Evolutionary conservation across 1,140 invertebrate genomes (phyloP).

Genomic region (Drosophila seguyi): DNA sequence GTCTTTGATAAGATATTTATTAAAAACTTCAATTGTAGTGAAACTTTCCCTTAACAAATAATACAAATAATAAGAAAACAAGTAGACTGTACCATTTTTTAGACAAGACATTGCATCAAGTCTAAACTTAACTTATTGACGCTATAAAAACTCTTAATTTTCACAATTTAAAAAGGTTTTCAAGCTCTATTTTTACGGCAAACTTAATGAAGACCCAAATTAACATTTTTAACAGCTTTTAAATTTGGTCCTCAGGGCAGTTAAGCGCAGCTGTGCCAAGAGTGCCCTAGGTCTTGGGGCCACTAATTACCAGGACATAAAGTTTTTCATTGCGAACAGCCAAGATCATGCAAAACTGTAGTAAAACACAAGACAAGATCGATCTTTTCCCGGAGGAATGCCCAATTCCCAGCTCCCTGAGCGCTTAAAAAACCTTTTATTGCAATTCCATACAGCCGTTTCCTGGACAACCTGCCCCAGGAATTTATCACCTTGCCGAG

Average conservation of each 20-base stretch:
- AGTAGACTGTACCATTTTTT: neutral
- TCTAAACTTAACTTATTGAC: neutral
- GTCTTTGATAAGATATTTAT: neutral
- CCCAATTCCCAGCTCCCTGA: conserved; percentile 2
- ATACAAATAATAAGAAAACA: neutral
- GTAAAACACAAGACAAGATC: conserved; percentile 11
- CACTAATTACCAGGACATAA: conserved; percentile 7
- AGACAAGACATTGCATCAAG: neutral
- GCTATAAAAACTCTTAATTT: neutral
- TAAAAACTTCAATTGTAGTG: neutral
- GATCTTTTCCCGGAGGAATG: neutral
- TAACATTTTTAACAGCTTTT: conserved; percentile 8
- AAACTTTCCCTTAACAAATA: neutral
- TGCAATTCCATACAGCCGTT: conserved; percentile 7
- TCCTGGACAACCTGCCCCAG: conserved; percentile 15
- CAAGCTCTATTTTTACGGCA: neutral
- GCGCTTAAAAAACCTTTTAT: conserved; percentile 11
- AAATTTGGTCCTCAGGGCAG: neutral
- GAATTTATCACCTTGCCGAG: conserved; percentile 45
- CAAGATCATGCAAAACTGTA: conserved; percentile 16
- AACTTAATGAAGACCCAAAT: conserved; percentile 5
- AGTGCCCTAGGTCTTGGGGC: too few relatives aligned
- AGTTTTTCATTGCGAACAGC: neutral
- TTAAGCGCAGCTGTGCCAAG: neutral
- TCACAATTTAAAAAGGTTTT: neutral